Evolutionary conservation across 2,888 invertebrate species (phyloP), one percentile per base, ranked within the genome.

Genomic region (Sinopyrophorus schimmeli): DNA sequence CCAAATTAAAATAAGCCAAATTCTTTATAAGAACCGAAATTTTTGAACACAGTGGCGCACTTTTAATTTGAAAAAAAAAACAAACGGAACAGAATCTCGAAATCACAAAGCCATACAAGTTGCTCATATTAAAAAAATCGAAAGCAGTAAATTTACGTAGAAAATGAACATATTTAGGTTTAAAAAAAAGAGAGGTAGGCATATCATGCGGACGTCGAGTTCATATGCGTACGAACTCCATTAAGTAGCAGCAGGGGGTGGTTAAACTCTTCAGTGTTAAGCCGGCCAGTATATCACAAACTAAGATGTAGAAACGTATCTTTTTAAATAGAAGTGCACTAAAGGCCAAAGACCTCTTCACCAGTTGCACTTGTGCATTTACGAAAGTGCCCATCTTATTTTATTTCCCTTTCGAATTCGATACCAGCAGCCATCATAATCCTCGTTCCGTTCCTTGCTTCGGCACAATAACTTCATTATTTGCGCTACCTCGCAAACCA

Each of bases 221-320:
- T 42, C 49, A 38, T 46, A 35, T 51, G 34, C 27, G 56, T 59
- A 61, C 57, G 51, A 55, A 57, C 61, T 64, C 65, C 62, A 67
- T 66, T 66, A 63, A 61, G 53, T 48, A 62, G 20, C 65, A 53
- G 62, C 65, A 60, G 65, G 66, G 56, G 65, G 67, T 61, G 58
- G 58, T 56, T 60, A 59, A 63, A 64, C 59, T 59, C 57, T 59
- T 47, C 54, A 49, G 42, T 49, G 28, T 47, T 46, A 31, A 50
- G 48, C 52, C 58, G 53, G 42, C 47, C 21, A 41, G 38, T 49
- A 39, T 38, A 49, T 43, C 43, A 48, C 37, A 27, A 38, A 44
- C 26, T 12, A 18, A 39, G 39, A 37, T 23, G 35, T 44, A 43
- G 43, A 34, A 43, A 34, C 18, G 35, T 28, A 3, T 14, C 23